Percentiles rank a stretch among this genome's conserved stretches.
phyloP scores from a whole-genome alignment of 2,888 invertebrate species.

The Hypercompe scribonia region DNA sequence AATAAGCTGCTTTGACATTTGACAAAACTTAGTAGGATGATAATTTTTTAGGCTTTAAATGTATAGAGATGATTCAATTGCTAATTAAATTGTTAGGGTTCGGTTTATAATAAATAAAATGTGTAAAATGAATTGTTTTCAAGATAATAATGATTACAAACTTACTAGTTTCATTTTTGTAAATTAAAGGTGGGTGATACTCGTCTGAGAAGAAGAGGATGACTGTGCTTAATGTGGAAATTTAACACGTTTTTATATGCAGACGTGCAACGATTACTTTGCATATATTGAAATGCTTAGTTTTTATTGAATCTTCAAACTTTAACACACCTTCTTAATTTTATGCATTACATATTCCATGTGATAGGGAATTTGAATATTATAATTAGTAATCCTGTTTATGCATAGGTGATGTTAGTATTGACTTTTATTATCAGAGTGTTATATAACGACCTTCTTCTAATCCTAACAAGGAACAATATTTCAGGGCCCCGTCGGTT shows the following conservation, averaged over 20 bases:
- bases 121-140: background rate
- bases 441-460: background rate
- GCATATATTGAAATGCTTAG: slow-evolving; percentile 61
- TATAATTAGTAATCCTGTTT: slow-evolving; percentile 28
- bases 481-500: background rate
- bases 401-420: background rate
- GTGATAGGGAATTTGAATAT: slow-evolving; percentile 36
- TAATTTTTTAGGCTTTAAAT: background rate
- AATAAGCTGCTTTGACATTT: background rate
- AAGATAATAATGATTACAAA: slow-evolving; percentile 27
- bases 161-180: slow-evolving; percentile 76
- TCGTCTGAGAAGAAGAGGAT: slow-evolving; percentile 48
- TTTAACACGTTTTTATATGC: slow-evolving; percentile 68
- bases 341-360: slow-evolving; percentile 18
- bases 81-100: background rate
- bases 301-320: slow-evolving; percentile 33
- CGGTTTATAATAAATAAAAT: background rate
- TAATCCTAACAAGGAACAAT: slow-evolving; percentile 4
- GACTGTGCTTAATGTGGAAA: slow-evolving; percentile 61
- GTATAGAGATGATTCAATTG: background rate
- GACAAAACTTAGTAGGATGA: background rate
- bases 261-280: slow-evolving; percentile 48
- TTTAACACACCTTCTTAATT: slow-evolving; percentile 26
- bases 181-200: slow-evolving; percentile 47
- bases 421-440: background rate